Conservation (phyloP, 2,113 vertebrate genomes). For the Stictonetta naevosa region DNA sequence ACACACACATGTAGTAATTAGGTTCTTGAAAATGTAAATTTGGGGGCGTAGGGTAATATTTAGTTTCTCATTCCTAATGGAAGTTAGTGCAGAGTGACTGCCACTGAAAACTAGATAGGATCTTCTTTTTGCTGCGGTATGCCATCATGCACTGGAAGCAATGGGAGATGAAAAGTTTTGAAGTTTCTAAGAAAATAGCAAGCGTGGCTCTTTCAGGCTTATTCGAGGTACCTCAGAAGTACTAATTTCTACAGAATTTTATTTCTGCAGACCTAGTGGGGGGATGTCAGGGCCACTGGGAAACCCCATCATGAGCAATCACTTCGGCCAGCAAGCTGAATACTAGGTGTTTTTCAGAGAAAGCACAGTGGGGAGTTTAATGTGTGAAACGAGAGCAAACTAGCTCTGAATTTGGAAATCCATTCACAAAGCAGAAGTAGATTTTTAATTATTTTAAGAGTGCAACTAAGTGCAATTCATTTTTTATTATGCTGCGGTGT, state of each 20-base stretch:
- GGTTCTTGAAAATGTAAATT: background rate
- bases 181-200: background rate
- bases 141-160: background rate
- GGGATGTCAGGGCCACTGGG: background rate
- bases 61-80: background rate
- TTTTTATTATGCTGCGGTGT: background rate
- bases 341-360: background rate
- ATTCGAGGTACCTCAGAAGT: background rate
- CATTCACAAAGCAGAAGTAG: background rate
- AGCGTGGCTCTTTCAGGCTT: background rate
- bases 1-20: background rate
- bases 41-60: background rate
- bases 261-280: background rate
- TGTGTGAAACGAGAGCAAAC: background rate
- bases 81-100: background rate
- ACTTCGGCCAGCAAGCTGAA: background rate
- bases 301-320: background rate
- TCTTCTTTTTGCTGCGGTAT: background rate
- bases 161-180: background rate
- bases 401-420: background rate
- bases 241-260: background rate
- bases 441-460: background rate
- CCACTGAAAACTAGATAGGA: background rate
- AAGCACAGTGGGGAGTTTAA: background rate
- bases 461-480: fast-evolving